Base-by-base conservation (phyloP, 2,888 invertebrate species). In the Nephrotoma flavescens region DNA sequence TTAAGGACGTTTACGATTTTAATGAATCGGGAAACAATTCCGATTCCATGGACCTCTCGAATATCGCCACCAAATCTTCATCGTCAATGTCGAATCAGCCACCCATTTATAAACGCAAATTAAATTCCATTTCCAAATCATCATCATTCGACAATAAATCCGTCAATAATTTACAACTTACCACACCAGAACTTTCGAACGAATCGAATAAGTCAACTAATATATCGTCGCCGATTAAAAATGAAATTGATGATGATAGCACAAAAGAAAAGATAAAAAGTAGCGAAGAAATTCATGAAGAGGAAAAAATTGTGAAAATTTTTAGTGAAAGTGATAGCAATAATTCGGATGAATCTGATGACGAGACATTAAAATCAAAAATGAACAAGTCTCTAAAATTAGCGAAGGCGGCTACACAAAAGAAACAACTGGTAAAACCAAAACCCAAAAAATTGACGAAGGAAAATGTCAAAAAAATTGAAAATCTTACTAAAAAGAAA, bases 1-100 rank as follows among this genome's bases (percentile, higher is more conserved):
- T 88, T n/a, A 52, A 87, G 41, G 91, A 91, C 87, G 89, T 91
- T 5, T 91, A 91, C 15, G 91, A 91, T 86, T 91, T 91, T 71
- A 91, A 91, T 0, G 91, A 91, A 0, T 91, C 91, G 0, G 91
- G 86, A 0, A 52, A 52, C 15, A 86, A 44, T 86, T 45, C 45
- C 45, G 86, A 86, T 52, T 52, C 86, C 1, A 41, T 86, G 42
- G 86, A 41, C 11, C n/a, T 41, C n/a, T 19, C 41, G 6, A 86
- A 52, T 41, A 86, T 41, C 42, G 86, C 42, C 15, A 44, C 85
- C n/a, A 85, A 85, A 19, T 84, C 84, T 5, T 84, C 84, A 84
- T 84, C 84, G 5, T 84, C 84, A 12, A 42, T 15, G 9, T 84
- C 84, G 5, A 84, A 84, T 31, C 84, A 41, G 42, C 84, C 84